Evolutionary conservation across 2,797 vertebrate genomes (phyloP).

Genomic region (Spinibarbus caldwelli): DNA sequence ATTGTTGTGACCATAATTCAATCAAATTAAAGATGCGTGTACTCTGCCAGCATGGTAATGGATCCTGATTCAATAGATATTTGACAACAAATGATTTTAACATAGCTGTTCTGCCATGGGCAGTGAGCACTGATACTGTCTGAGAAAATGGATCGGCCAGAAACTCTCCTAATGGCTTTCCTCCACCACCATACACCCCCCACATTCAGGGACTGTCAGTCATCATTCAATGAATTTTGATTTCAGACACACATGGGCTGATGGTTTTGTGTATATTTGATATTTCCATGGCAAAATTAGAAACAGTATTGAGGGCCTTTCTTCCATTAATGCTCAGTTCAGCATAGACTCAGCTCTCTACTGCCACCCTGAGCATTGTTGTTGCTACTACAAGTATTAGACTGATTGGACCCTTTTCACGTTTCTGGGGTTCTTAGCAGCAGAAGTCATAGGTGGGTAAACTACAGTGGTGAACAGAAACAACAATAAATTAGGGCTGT

Average conservation of each 20-base stretch:
- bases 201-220: background rate
- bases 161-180: constrained; percentile 21
- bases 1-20: background rate
- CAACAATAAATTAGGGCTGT: too few relatives aligned
- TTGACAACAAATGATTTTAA: background rate
- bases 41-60: background rate
- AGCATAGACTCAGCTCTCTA: background rate
- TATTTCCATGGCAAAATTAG: constrained; percentile 9
- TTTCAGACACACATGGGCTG: background rate
- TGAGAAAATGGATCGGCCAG: background rate
- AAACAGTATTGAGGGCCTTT: background rate
- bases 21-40: background rate
- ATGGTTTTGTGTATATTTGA: constrained; percentile 14
- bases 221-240: constrained; percentile 14
- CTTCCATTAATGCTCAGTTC: background rate
- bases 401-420: too few relatives aligned
- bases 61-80: background rate
- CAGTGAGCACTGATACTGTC: background rate
- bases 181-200: background rate
- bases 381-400: background rate
- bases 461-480: background rate
- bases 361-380: constrained; percentile 9
- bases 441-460: background rate
- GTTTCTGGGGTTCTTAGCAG: too few relatives aligned
- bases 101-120: background rate